phyloP scores from a whole-genome alignment of 2,888 invertebrate species.

The Ischnura elegans region DNA sequence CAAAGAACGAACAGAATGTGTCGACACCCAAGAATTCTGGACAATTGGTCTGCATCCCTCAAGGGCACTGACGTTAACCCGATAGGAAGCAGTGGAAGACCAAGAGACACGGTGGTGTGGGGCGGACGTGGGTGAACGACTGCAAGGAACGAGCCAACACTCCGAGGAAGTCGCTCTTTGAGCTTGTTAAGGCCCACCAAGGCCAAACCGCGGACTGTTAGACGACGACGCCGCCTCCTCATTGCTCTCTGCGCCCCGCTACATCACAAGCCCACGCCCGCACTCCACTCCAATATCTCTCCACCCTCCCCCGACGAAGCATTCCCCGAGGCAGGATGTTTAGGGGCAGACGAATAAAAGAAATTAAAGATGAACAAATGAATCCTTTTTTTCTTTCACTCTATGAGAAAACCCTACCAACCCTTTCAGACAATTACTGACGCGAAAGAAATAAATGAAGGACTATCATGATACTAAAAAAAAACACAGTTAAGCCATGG shows the following conservation, averaged over 20 bases:
- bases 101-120: conserved; percentile 59
- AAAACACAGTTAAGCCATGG: no score
- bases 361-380: neutral
- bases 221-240: no score
- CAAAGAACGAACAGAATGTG: no score
- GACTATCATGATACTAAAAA: no score
- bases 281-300: no score
- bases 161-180: conserved; percentile 55
- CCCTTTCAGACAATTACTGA: no score
- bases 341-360: neutral
- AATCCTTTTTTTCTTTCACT: no score
- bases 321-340: neutral
- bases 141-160: conserved; percentile 50
- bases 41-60: no score
- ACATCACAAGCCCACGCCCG: neutral
- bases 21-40: no score
- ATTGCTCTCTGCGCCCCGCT: neutral
- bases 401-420: no score
- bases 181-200: conserved; percentile 56
- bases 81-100: conserved; percentile 14
- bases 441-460: no score
- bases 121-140: conserved; percentile 69
- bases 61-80: neutral
- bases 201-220: conserved; percentile 21
- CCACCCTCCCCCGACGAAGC: neutral